These are phyloP conservation scores for Acromyrmex charruanus DNA, from an alignment of 1,140 invertebrate species.

Conservation along the genomic window DNA sequence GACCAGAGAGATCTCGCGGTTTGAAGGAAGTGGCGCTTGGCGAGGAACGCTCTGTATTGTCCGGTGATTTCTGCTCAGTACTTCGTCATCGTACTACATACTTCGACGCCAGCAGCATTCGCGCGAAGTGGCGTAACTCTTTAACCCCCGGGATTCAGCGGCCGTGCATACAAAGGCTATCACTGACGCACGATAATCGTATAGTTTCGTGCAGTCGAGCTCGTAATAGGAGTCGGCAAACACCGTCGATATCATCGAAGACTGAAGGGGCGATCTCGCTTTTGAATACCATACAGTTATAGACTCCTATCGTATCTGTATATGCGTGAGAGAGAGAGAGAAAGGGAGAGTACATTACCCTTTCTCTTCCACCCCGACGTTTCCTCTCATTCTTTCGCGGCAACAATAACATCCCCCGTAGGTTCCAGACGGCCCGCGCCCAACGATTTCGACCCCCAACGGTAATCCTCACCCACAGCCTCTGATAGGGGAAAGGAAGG, in stretches of 20 bases:
- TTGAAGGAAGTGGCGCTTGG: background rate
- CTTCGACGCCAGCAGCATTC: conserved; percentile 16
- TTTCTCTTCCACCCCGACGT: conserved; percentile 40
- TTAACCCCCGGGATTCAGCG: conserved; percentile 1
- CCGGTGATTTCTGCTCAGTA: background rate
- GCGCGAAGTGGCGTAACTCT: conserved; percentile 47
- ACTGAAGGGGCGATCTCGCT: conserved; percentile 69
- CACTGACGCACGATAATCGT: conserved; percentile 84
- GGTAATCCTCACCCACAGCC: conserved; percentile 83
- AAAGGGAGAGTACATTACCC: background rate
- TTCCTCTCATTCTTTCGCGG: conserved; percentile 72
- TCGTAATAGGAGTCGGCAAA: conserved; percentile 84
- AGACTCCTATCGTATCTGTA: conserved; percentile 57
- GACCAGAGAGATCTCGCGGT: conserved; percentile 1
- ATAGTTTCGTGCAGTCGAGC: conserved; percentile 83
- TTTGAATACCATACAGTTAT: conserved; percentile 45
- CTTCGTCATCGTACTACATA: background rate
- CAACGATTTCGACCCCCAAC: conserved; percentile 59
- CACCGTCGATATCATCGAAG: conserved; percentile 83
- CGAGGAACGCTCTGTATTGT: background rate
- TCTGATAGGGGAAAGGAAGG: conserved; percentile 67
- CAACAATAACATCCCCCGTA: conserved; percentile 85
- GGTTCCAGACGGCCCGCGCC: conserved; percentile 77
- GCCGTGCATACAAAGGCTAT: conserved; percentile 67
- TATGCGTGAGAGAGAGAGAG: background rate